Evolutionary conservation across 2,797 vertebrate genomes (phyloP).

Genomic region (Choloepus didactylus): DNA sequence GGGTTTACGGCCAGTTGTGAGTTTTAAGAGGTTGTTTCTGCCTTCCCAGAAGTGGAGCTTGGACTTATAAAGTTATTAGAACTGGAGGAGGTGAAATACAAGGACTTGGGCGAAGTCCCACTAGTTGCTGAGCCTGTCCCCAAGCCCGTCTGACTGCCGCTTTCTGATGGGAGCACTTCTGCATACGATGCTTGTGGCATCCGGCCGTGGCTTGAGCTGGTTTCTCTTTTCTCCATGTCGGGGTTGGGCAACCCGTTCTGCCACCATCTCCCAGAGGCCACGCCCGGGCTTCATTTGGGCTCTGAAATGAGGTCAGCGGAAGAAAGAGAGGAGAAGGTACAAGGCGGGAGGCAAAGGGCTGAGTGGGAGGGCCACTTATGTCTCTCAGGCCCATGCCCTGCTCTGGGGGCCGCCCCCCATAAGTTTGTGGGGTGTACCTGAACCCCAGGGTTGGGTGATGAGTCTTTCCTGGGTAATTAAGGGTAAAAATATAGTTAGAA

Average conservation of each 20-base stretch:
- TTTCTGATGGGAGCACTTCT: fast-evolving
- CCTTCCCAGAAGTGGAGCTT: neutral
- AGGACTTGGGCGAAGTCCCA: neutral
- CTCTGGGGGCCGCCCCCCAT: neutral
- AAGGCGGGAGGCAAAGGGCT: neutral
- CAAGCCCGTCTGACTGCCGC: neutral
- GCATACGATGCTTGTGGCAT: neutral
- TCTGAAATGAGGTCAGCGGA: conserved; percentile 23
- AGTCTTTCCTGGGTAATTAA: neutral
- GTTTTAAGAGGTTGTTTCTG: neutral
- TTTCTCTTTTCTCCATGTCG: neutral
- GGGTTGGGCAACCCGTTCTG: conserved; percentile 38
- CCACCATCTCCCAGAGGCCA: neutral
- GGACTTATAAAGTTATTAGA: neutral
- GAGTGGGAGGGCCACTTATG: too few species aligned
- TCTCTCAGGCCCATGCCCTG: too few species aligned
- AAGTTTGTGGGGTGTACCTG: neutral
- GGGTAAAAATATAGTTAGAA: neutral
- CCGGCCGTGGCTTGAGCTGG: too few species aligned
- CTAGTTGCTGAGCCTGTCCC: too few species aligned
- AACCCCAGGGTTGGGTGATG: fast-evolving
- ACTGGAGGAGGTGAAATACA: neutral
- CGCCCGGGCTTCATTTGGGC: neutral
- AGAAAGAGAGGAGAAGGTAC: neutral
- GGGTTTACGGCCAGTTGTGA: neutral